Conservation (phyloP, 2,888 invertebrate species). For the Philhelius pedissequus region DNA sequence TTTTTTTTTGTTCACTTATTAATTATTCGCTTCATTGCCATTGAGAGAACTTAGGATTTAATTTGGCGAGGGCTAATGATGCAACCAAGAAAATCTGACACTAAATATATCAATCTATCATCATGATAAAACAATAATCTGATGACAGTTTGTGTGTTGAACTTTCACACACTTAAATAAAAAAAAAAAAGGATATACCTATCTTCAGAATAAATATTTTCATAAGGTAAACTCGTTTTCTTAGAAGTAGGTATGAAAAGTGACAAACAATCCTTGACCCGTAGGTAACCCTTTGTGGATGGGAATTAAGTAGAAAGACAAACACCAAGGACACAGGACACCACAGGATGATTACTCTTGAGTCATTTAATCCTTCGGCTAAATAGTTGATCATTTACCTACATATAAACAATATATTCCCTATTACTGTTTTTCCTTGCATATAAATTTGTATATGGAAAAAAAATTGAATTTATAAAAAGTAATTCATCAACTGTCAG, state of each 20-base stretch:
- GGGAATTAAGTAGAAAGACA: constrained; percentile 41
- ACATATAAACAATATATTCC: too few relatives aligned
- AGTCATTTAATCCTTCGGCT: constrained; percentile 60
- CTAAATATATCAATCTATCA: constrained; percentile 49
- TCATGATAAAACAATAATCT: constrained; percentile 62
- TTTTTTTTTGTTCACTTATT: background rate
- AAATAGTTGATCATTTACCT: constrained; percentile 60
- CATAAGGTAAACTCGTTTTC: constrained; percentile 42
- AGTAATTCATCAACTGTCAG: constrained; percentile 65
- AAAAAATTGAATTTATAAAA: constrained; percentile 10
- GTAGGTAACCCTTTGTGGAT: constrained; percentile 18
- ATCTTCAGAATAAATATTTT: constrained; percentile 44
- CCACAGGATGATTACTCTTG: constrained; percentile 52
- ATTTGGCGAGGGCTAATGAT: constrained; percentile 44
- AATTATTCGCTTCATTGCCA: constrained; percentile 51
- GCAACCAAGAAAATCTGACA: constrained; percentile 8
- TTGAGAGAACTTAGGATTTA: background rate
- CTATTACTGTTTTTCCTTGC: background rate
- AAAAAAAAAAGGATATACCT: background rate
- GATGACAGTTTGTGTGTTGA: constrained; percentile 52
- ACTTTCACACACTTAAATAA: constrained; percentile 47
- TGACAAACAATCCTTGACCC: constrained; percentile 60
- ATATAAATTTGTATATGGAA: background rate
- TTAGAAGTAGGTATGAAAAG: constrained; percentile 33
- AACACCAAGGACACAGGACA: constrained; percentile 26